phyloP scores from a whole-genome alignment of 2,888 invertebrate genomes.

The Zelleria hepariella region DNA sequence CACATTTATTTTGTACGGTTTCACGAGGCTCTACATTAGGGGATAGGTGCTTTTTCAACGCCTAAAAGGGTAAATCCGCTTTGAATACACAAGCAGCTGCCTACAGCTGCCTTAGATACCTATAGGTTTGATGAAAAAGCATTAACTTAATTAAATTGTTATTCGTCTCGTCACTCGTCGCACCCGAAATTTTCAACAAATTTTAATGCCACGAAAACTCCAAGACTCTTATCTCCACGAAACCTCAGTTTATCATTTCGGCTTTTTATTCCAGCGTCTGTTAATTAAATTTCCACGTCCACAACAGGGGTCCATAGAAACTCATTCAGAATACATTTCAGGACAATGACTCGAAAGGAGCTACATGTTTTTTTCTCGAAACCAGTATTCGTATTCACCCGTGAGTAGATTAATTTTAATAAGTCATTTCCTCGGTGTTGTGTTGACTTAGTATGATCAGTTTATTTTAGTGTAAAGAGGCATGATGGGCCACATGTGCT shows the following conservation, averaged over 20 bases:
- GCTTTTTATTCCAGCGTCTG: background rate
- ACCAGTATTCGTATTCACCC: background rate
- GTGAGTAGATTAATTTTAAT: background rate
- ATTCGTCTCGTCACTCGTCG: background rate
- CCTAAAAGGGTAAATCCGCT: slow-evolving; percentile 17
- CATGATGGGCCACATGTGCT: slow-evolving; percentile 49
- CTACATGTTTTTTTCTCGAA: background rate
- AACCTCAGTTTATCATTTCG: background rate
- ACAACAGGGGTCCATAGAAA: background rate
- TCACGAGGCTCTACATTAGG: slow-evolving; percentile 16
- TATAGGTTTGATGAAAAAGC: background rate
- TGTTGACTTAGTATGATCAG: slow-evolving; percentile 52
- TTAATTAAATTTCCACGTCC: background rate
- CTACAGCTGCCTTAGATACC: no score
- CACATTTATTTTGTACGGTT: slow-evolving; percentile 50
- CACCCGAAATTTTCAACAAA: background rate
- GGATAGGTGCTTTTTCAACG: slow-evolving; percentile 36
- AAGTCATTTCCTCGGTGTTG: slow-evolving; percentile 22
- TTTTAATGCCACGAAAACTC: background rate
- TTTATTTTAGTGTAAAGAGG: slow-evolving; percentile 58
- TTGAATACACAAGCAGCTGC: background rate
- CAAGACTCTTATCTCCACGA: background rate
- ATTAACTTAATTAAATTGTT: background rate
- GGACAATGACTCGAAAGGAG: background rate
- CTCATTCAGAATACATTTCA: background rate